These are phyloP conservation scores for Standfussiana lucernea DNA, from an alignment of 2,888 invertebrate species.

Conservation along the genomic window DNA sequence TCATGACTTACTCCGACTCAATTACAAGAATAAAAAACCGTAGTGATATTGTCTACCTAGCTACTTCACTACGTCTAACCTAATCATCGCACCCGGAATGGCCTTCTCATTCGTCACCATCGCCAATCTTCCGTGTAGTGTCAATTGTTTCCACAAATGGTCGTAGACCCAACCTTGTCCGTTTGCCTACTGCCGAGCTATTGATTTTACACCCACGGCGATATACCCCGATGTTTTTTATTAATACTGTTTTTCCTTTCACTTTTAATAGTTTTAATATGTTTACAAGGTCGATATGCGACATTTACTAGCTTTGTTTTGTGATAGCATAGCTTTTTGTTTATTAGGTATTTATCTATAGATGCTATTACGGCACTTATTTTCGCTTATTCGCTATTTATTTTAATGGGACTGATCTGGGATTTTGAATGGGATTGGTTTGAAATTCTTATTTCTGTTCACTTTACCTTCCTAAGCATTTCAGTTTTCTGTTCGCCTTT, in stretches of 20 bases:
- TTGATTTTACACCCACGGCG: conserved; percentile 69
- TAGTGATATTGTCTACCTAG: conserved; percentile 3
- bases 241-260: conserved; percentile 52
- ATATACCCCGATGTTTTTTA: conserved; percentile 37
- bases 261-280: conserved; percentile 41
- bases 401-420: neutral
- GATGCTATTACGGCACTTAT: neutral
- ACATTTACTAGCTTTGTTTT: neutral
- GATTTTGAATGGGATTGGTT: too few relatives aligned
- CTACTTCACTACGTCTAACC: neutral
- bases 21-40: neutral
- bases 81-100: conserved; percentile 50
- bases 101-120: conserved; percentile 58
- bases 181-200: conserved; percentile 50
- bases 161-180: conserved; percentile 61
- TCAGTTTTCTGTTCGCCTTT: neutral
- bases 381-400: neutral
- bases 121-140: conserved; percentile 66
- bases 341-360: neutral
- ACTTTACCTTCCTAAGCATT: neutral
- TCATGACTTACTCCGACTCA: neutral
- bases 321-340: conserved; percentile 5
- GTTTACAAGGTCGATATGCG: conserved; percentile 29
- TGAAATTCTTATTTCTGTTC: neutral
- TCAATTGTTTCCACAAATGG: conserved; percentile 63